Evolutionary conservation across 1,140 invertebrate species (phyloP).

Genomic region (Tetraneura akinire): DNA sequence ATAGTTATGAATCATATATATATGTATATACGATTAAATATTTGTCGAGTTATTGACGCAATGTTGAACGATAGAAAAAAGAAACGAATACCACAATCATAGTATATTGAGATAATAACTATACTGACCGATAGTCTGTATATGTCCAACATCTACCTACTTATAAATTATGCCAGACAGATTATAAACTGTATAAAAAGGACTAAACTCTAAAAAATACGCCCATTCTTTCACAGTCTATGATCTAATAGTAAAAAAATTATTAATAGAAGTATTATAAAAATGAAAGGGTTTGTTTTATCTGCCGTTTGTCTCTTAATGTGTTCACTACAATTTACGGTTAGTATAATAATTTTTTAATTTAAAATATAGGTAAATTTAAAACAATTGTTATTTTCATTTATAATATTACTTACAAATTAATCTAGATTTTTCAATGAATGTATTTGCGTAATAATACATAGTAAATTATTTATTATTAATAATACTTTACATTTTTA

Average conservation of each 20-base stretch:
- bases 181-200: neutral
- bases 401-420: neutral
- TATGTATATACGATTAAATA: slow-evolving; percentile 7
- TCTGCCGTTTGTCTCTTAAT: neutral
- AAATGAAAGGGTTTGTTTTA: neutral
- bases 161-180: too few relatives aligned
- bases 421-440: too few relatives aligned
- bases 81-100: neutral
- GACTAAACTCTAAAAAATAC: neutral
- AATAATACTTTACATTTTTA: too few relatives aligned
- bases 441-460: too few relatives aligned
- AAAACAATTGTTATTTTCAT: neutral
- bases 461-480: too few relatives aligned
- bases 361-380: neutral
- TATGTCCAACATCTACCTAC: neutral
- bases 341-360: neutral
- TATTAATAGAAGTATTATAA: neutral
- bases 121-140: neutral
- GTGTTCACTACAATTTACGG: neutral
- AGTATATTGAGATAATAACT: slow-evolving; percentile 22
- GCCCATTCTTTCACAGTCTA: neutral
- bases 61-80: neutral
- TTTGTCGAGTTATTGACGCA: neutral
- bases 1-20: neutral
- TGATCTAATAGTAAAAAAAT: neutral